Percentiles rank a stretch among this genome's conserved stretches.
These are phyloP conservation scores for Xylota sylvarum DNA, from an alignment of 2,888 invertebrate species.

Conservation along the genomic window DNA sequence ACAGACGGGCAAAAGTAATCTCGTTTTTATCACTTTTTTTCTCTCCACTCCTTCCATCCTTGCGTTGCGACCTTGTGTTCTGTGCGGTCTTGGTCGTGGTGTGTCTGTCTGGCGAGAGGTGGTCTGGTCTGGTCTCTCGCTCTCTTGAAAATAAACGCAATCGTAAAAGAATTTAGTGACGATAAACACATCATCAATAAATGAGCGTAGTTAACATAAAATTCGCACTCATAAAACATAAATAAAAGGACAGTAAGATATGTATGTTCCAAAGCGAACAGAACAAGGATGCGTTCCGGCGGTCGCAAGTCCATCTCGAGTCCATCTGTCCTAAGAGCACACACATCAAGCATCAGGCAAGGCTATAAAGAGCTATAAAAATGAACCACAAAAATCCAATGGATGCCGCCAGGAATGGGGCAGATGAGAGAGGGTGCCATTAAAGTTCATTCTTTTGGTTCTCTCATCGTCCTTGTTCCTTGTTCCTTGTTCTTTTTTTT, in stretches of 20 bases:
- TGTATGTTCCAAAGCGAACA: constrained; percentile 27
- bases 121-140: constrained; percentile 13
- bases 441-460: constrained; percentile 73
- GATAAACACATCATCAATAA: constrained; percentile 84
- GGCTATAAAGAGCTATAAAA: constrained; percentile 70
- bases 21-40: constrained; percentile 69
- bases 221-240: constrained; percentile 77
- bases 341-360: constrained; percentile 50
- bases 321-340: constrained; percentile 61
- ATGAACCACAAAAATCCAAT: constrained; percentile 74
- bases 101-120: constrained; percentile 33
- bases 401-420: constrained; percentile 23
- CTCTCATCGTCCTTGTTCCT: constrained; percentile 15
- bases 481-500: constrained; percentile 19
- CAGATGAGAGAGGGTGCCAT: constrained; percentile 46
- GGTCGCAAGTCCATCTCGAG: constrained; percentile 53
- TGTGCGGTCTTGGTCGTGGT: not conserved
- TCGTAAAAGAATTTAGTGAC: constrained; percentile 84
- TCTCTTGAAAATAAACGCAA: constrained; percentile 79
- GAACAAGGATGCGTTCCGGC: constrained; percentile 60
- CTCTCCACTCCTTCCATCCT: not conserved
- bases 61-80: not conserved
- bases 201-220: constrained; percentile 77
- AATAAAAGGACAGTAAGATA: constrained; percentile 52
- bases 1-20: constrained; percentile 71